Evolutionary conservation across 2,888 invertebrate genomes (phyloP).

Genomic region (Melipona bicolor): DNA sequence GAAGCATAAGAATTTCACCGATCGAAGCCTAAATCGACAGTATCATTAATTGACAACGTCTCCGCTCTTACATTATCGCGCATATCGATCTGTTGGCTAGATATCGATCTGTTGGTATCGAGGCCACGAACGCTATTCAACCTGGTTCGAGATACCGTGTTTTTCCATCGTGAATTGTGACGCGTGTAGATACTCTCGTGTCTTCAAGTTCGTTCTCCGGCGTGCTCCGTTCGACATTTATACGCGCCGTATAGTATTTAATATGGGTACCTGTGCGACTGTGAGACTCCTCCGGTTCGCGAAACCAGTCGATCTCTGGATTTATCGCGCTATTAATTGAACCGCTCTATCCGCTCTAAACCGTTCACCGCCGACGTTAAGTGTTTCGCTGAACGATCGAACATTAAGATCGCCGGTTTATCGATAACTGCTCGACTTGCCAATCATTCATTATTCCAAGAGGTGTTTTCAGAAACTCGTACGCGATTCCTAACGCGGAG

Average conservation of each 20-base stretch:
- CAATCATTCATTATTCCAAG: conserved; percentile 26
- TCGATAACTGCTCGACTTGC: conserved; percentile 18
- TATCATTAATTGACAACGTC: conserved; percentile 78
- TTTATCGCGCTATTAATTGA: conserved; percentile 45
- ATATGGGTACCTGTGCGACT: conserved; percentile 13
- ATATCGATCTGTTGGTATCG: conserved; percentile 49
- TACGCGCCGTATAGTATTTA: conserved; percentile 6
- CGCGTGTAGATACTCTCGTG: conserved; percentile 39
- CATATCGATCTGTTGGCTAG: neutral
- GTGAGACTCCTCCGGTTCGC: conserved; percentile 9
- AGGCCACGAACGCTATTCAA: conserved; percentile 45
- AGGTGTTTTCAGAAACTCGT: conserved; percentile 16
- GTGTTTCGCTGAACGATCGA: conserved; percentile 23
- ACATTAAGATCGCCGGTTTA: conserved; percentile 41
- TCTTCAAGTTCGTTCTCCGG: neutral
- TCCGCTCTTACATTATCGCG: conserved; percentile 81
- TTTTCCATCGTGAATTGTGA: conserved; percentile 41
- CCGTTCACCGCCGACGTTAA: conserved; percentile 12
- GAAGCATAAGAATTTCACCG: neutral
- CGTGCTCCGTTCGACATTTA: conserved; percentile 4
- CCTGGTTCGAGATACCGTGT: conserved; percentile 30
- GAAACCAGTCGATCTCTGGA: conserved; percentile 15
- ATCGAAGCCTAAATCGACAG: neutral
- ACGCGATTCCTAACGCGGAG: neutral
- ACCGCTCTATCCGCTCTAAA: conserved; percentile 24